Evolutionary conservation across 2,113 vertebrate genomes (phyloP), one percentile per base, ranked within the genome.

Genomic region (Stegostoma tigrinum): DNA sequence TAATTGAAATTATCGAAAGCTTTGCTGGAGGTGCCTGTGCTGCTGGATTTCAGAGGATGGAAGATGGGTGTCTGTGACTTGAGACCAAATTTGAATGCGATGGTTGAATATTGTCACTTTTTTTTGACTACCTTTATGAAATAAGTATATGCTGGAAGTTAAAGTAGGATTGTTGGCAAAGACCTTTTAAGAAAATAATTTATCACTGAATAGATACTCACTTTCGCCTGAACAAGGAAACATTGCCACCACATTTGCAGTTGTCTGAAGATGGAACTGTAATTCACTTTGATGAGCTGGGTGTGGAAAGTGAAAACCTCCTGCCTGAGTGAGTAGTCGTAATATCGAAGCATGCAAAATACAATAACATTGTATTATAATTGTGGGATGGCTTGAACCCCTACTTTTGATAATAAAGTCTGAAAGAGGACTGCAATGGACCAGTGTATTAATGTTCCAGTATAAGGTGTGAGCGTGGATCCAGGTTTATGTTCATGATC

Each of bases 221-320:
- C 96, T 99, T 99, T 97, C 98, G 95, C n/a, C 96, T 99, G 94
- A 96, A 98, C 96, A 98, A 97, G 21, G 97, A 97, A 96, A 98
- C 98, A 0, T 98, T 98, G 78, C 98, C 99, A 96, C 98, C 98
- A 0, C 97, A 97, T 95, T 97, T 99, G 91, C 97, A 98, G 96
- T 97, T 99, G 95, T 99, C 98, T 15, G 97, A 97, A 5, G 97
- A 98, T 95, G 97, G 97, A 96, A 98, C 97, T 0, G 97, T 97
- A 8, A 97, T 99, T 96, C 96, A 96, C 96, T 98, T 98, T 96
- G 96, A 97, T 0, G 97, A 98, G 95, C 98, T 30, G 23, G 45
- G 55, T 42, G 19, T 87, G 61, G 95, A 95, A 70, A 87, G 66
- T 64, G 80, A 67, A 83, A 89, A 19, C 55, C 19, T 24, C 70